phyloP scores from a whole-genome alignment of 2,888 invertebrate species.

The Noctua janthe region DNA sequence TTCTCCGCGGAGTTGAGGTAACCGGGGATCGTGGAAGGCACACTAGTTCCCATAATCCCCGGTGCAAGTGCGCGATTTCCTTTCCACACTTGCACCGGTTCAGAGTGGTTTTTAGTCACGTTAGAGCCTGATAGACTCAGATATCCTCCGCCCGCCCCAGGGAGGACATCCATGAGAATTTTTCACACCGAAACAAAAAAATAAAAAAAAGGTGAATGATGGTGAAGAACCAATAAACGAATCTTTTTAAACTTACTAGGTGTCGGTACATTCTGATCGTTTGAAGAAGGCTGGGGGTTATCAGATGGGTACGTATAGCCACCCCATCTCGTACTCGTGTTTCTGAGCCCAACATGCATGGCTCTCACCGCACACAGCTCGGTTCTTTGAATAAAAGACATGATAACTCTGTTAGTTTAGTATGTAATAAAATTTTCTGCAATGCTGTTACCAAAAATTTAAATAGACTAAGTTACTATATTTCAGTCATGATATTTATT shows the following conservation, averaged over 20 bases:
- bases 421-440: neutral
- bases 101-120: neutral
- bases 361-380: neutral
- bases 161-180: too few relatives aligned
- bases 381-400: constrained; percentile 16
- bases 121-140: neutral
- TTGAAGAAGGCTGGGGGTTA: neutral
- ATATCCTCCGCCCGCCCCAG: neutral
- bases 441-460: neutral
- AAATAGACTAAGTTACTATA: neutral
- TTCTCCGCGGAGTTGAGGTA: neutral
- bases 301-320: constrained; percentile 17
- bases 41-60: neutral
- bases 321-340: constrained; percentile 14
- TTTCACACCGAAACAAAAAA: neutral
- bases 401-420: neutral
- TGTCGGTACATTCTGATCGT: neutral
- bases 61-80: too few relatives aligned
- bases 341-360: neutral
- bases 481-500: neutral
- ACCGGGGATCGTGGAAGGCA: too few relatives aligned
- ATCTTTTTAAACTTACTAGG: neutral
- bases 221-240: neutral
- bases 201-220: neutral
- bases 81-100: too few relatives aligned